Evolutionary conservation across 2,113 vertebrate species (phyloP), one percentile per base, ranked within the genome.

Genomic region (Corapipo altera): DNA sequence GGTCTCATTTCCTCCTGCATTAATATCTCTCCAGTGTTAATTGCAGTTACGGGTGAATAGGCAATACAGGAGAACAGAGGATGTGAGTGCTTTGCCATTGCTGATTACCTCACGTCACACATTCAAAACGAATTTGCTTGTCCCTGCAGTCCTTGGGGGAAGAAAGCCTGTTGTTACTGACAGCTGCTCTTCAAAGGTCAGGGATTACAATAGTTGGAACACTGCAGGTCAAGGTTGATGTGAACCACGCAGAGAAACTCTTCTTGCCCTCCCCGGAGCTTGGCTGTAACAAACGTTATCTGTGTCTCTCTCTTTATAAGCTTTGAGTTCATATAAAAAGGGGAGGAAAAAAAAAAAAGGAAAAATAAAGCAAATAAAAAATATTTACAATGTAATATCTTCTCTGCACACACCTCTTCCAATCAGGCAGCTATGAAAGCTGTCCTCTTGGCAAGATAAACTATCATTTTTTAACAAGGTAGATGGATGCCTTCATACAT

Each of bases 381-480:
- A 85, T 79, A 95, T 95, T 96, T 95, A 93, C 92, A 96, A 48
- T 59, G 94, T 67, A 96, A 93, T 95, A 84, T 82, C 76, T 88
- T 52, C 77, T 62, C 85, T 90, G 83, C 82, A 93, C 89, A 89
- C 86, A 95, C 89, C 88, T 94, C 90, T 96, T 94, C 85, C 90
- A 95, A 96, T 85, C 74, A 95, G 96, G 91, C 93, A 90, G 72
- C 78, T 92, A 90, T 94, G 96, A 96, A 93, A 97, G 81, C 75
- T 96, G 96, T 95, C 88, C 88, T 96, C 77, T 80, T 69, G 77
- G 92, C 43, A 95, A 97, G 96, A 96, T 74, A 94, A 96, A 96
- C 88, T 95, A 93, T 94, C 76, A 89, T 92, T 95, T 96, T 94
- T 93, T 96, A 96, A 97, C 86, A 96, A 92, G 92, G 93, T 95